Percentiles rank a stretch among this genome's conserved stretches.
Conservation (phyloP, 2,113 vertebrate species). For the Tetrax tetrax region DNA sequence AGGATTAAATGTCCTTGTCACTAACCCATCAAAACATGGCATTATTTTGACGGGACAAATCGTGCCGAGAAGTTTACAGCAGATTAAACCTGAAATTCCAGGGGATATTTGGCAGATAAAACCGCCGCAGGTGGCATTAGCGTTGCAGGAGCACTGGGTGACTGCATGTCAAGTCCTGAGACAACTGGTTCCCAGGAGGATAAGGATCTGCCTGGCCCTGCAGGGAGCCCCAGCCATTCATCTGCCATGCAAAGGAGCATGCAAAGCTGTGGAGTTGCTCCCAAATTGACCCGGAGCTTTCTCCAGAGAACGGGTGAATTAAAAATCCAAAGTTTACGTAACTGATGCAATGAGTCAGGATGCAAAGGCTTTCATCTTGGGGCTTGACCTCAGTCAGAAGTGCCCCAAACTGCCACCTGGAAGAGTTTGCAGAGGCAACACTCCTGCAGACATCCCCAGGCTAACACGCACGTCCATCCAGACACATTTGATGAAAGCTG, state of each 20-base stretch:
- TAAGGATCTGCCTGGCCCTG: background rate
- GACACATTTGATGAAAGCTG: background rate
- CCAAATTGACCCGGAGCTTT: background rate
- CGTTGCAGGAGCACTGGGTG: fast-evolving
- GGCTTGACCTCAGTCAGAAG: fast-evolving
- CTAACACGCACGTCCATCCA: fast-evolving
- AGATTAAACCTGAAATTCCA: slow-evolving; percentile 17
- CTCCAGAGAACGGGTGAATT: background rate
- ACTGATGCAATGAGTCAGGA: background rate
- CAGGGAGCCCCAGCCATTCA: background rate
- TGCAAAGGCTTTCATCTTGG: background rate
- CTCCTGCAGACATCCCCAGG: background rate
- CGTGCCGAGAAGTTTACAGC: background rate
- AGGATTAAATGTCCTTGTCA: slow-evolving; percentile 55
- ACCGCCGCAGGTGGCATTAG: background rate
- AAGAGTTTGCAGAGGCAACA: background rate
- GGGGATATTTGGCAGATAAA: background rate
- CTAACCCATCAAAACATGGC: background rate
- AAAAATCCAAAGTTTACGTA: background rate
- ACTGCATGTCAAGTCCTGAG: background rate
- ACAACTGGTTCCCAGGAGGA: background rate
- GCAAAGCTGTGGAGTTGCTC: background rate
- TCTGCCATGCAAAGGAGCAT: background rate
- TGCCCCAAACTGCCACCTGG: background rate
- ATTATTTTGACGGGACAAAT: slow-evolving; percentile 1